These are phyloP conservation scores for Aplysina aerophoba DNA, from an alignment of 37 sponge, comb jelly and placozoan species.

Conservation along the genomic window DNA sequence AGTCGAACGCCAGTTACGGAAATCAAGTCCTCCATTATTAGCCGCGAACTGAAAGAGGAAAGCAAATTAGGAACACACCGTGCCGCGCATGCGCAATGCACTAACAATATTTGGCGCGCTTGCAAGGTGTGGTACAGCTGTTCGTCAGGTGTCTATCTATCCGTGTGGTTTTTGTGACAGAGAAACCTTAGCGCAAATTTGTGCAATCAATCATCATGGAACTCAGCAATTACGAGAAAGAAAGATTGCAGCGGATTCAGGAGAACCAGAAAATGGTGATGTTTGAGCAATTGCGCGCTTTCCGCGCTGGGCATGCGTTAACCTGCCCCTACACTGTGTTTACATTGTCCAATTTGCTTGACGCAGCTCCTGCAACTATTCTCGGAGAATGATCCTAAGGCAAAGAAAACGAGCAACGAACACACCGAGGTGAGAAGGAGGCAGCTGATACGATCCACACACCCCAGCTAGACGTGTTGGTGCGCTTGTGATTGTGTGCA, in stretches of 20 bases:
- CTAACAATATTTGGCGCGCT: not conserved
- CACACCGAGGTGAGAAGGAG: too few relatives aligned
- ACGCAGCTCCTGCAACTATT: not conserved
- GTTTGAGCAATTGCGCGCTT: not conserved
- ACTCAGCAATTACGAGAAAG: slow-evolving; percentile 65
- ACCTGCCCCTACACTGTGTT: not conserved
- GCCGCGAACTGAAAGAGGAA: not conserved
- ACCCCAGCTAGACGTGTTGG: too few relatives aligned
- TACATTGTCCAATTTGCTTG: not conserved
- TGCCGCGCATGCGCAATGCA: slow-evolving; percentile 2
- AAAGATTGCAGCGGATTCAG: slow-evolving; percentile 60
- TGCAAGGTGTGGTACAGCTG: not conserved
- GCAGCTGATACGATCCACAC: too few relatives aligned
- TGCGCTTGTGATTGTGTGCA: too few relatives aligned
- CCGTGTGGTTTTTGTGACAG: slow-evolving; percentile 12
- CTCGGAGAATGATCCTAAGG: not conserved
- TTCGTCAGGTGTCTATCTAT: too few relatives aligned
- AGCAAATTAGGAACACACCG: not conserved
- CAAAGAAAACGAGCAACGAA: not conserved
- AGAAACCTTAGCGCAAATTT: not conserved
- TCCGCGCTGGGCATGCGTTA: slow-evolving; percentile 25
- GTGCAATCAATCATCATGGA: not conserved
- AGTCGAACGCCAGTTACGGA: slow-evolving; percentile 1
- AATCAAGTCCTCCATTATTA: not conserved
- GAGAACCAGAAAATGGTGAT: slow-evolving; percentile 74